Percentiles rank a stretch among this genome's conserved stretches.
Conservation (phyloP, 2,888 invertebrate genomes). For the Melieria omissa region DNA sequence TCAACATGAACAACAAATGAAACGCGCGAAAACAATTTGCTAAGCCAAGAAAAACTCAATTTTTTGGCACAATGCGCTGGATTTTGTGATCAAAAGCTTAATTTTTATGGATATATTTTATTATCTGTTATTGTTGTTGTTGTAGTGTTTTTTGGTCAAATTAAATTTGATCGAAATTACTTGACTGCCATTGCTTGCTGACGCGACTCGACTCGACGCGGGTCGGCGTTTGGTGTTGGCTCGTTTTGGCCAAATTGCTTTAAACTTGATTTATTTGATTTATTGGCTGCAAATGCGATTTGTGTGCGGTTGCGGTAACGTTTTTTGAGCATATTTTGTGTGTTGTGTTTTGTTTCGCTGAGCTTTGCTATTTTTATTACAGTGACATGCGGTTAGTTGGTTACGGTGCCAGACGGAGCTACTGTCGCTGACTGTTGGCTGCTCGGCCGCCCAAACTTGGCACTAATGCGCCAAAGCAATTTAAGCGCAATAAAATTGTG, state of each 20-base stretch:
- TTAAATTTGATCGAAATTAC: too few species aligned
- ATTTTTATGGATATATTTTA: too few species aligned
- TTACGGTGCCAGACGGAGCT: neutral
- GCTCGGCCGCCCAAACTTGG: neutral
- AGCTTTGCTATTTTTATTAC: constrained; percentile 18
- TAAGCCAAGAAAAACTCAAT: too few species aligned
- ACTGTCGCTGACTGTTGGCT: neutral
- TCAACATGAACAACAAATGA: too few species aligned
- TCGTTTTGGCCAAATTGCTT: constrained; percentile 21
- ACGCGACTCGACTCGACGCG: too few species aligned
- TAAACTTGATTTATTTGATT: constrained; percentile 34
- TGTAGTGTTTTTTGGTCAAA: too few species aligned
- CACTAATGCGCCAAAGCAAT: neutral
- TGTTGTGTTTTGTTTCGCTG: neutral
- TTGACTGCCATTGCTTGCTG: too few species aligned
- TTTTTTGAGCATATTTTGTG: neutral
- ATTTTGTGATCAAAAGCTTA: too few species aligned
- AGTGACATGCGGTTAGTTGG: constrained; percentile 1
- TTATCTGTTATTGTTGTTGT: too few species aligned
- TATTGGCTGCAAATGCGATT: constrained; percentile 30
- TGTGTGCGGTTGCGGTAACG: constrained; percentile 8
- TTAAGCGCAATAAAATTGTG: neutral
- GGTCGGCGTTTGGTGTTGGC: too few species aligned
- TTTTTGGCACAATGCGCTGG: too few species aligned
- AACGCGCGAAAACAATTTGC: too few species aligned